Evolutionary conservation across 2,113 vertebrate genomes (phyloP).

Genomic region (Dendropsophus ebraccatus): DNA sequence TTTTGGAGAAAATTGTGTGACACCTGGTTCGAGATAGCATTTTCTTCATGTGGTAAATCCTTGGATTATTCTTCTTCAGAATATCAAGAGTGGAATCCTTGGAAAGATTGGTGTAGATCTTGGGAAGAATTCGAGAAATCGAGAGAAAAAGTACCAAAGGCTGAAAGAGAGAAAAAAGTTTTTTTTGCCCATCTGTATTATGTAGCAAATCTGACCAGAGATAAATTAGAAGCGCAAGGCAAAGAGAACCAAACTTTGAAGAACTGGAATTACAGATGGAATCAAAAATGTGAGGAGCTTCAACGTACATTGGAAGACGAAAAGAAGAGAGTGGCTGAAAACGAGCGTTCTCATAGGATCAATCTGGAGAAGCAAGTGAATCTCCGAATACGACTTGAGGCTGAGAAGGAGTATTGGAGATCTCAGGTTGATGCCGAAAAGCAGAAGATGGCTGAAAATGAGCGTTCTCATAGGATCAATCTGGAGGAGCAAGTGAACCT

Average conservation of each 20-base stretch:
- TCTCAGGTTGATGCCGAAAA: no score
- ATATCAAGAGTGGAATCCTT: background rate
- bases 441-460: background rate
- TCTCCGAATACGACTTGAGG: background rate
- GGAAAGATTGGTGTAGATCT: slow-evolving; percentile 2
- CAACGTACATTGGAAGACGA: background rate
- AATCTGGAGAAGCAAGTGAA: background rate
- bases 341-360: background rate
- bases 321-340: no score
- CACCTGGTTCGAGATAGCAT: background rate
- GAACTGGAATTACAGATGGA: background rate
- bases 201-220: background rate
- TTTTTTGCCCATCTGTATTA: background rate
- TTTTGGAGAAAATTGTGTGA: background rate
- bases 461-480: background rate
- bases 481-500: background rate
- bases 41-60: no score
- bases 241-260: background rate
- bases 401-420: no score
- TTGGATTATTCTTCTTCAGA: no score
- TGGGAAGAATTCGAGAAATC: background rate
- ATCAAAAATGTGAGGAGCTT: background rate
- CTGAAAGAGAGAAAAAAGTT: background rate
- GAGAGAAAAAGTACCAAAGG: background rate
- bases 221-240: background rate